Evolutionary conservation across 2,797 vertebrate species (phyloP), one percentile per base, ranked within the genome.

Genomic region (Carcharodon carcharias): DNA sequence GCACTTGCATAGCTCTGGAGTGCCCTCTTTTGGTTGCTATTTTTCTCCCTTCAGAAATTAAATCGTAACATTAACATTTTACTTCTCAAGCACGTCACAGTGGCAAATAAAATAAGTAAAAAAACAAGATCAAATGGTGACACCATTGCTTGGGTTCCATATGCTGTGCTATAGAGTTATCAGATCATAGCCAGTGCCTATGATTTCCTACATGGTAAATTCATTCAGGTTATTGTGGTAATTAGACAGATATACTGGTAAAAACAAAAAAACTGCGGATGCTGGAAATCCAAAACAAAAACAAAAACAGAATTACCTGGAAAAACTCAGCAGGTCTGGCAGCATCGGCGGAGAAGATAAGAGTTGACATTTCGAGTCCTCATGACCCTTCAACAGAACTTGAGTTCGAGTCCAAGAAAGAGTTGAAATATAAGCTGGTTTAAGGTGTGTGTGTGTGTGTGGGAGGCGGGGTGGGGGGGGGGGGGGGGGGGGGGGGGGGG

Each of bases 21-120:
- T 3, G 91, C 91, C 91, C 91, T 93, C 91, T 26, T 65, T 26
- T 93, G 91, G 91, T 65, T 93, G 35, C 40, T 65, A 93, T 45
- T 65, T 93, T 65, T 40, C 61, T 93, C n/a, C 91, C 61, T 93
- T 40, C 35, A 45, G 91, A 93, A 65, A 65, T n/a, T 18, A 7
- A 65, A 65, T 40, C 91, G 11, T 45, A 65, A 54, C 6, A n/a
- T 65, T 65, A 12, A 35, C 4, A 63, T 92, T 93, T 65, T 65
- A n/a, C 61, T 65, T 88, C 4, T 92, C 58, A 63, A 92, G 58
- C 58, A 40, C 35, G 26, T 65, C 93, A 23, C 21, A 3, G 18
- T 93, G 16, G 14, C 11, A 40, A 63, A 65, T 65, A 26, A 26
- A 45, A 26, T 11, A 40, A 92, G 26, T 56, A 63, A 92, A 31